Base-by-base conservation (phyloP, 2,797 vertebrate genomes). In the Prionace glauca region DNA sequence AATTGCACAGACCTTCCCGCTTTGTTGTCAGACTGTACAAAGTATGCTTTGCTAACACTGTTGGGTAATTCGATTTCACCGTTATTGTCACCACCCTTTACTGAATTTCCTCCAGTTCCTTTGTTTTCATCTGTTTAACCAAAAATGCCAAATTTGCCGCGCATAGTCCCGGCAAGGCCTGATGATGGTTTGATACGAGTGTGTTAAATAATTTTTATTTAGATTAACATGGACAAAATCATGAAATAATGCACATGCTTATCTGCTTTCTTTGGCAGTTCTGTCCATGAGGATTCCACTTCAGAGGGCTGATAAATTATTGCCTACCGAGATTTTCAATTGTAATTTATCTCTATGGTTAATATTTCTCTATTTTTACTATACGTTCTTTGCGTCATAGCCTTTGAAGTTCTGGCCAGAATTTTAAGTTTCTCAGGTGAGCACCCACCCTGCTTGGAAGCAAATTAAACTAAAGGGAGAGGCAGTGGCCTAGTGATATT, bases 41-140 rank as follows among this genome's bases (percentile, higher is more conserved):
- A n/a, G 36, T 94, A 71, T 72, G 92, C 92, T 94, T 94, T 71
- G 45, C 41, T 72, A 74, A 94, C 36, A 14, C 69, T 94, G 45
- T 36, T 69, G 65, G n/a, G 62, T 7, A 32, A 94, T 56, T 50
- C 1, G 26, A 56, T 94, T 74, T 94, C 93, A 94, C 45, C 3
- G 26, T 45, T 74, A 94, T 74, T 94, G 93, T 94, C 26, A n/a
- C 41, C 45, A 71, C 41, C 93, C 41, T 94, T 94, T 94, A 1
- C 36, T 94, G 41, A 45, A 94, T 94, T 56, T 45, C 93, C 4
- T 94, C 62, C 67, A 94, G 26, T 50, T 94, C 72, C 36, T 94
- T 94, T 71, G 36, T 50, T 74, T 94, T 26, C 45, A 50, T 36
- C 69, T 56, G 10, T 94, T 74, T 94, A 32, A 94, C 50, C 93